Evolutionary conservation across 1,140 invertebrate genomes (phyloP).

Genomic region (Platyscapa corneri): DNA sequence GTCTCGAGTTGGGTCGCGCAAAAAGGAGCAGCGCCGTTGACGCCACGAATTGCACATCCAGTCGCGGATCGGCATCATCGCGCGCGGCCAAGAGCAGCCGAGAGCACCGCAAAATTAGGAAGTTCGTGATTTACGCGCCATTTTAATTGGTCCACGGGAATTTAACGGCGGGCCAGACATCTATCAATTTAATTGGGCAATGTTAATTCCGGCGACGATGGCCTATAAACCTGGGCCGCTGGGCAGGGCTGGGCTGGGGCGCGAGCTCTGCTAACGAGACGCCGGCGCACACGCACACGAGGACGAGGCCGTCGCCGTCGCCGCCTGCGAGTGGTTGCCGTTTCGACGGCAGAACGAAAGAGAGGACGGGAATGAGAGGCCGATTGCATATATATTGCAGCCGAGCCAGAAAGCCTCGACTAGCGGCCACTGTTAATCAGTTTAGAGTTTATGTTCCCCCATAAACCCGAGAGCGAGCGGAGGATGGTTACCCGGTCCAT

Average conservation of each 20-base stretch:
- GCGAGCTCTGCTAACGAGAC: slow-evolving; percentile 71
- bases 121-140: slow-evolving; percentile 68
- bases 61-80: not conserved
- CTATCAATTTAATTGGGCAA: slow-evolving; percentile 76
- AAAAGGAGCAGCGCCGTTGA: not conserved
- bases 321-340: not conserved
- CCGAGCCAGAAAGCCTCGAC: slow-evolving; percentile 57
- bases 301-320: not conserved
- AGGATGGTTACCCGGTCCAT: not conserved
- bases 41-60: not conserved
- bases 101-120: slow-evolving; percentile 43
- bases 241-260: not conserved
- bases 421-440: slow-evolving; percentile 75
- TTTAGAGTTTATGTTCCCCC: slow-evolving; percentile 75
- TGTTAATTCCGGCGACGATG: slow-evolving; percentile 75
- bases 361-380: slow-evolving; percentile 20
- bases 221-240: slow-evolving; percentile 68
- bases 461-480: slow-evolving; percentile 66
- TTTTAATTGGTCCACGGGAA: slow-evolving; percentile 63
- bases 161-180: slow-evolving; percentile 71
- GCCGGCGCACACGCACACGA: slow-evolving; percentile 58
- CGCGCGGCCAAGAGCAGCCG: not conserved
- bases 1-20: not conserved
- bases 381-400: slow-evolving; percentile 73
- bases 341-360: not conserved